Base-by-base conservation (phyloP, 2,113 vertebrate genomes). In the Epinephelus moara region DNA sequence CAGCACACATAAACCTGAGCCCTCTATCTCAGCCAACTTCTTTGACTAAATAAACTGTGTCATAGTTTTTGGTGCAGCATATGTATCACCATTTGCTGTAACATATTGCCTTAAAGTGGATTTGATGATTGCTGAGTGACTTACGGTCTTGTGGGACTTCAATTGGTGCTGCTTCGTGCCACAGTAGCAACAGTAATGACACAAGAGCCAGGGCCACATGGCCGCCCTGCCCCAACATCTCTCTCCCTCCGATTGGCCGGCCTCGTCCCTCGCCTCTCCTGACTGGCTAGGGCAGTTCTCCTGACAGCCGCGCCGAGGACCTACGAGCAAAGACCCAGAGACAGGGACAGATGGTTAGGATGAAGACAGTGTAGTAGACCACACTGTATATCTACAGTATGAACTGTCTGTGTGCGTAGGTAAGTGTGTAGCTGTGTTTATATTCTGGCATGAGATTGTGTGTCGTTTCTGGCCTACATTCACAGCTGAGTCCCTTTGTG, bases 101-200 rank as follows among this genome's bases (percentile, higher is more conserved):
- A 15, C 55, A 59, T 19, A 13, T 19, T 47, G 55, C 10, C 2
- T 49, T 11, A 1, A 53, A n/a, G n/a, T 18, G 37, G 18, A 64
- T 37, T 17, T 61, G 55, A 61, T 66, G n/a, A 70, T 33, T 59
- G 25, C n/a, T 73, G 40, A 23, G 18, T 4, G 13, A 98, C 97
- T 98, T 93, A 98, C 98, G 91, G 47, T 99, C 97, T 92, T 95
- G 94, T 40, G 98, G 98, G 61, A 99, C 97, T 80, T 98, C 96
- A 0, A 99, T 99, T 89, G 96, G 25, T 27, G 90, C 84, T n/a
- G 82, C 80, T 9, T 96, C 85, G 72, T 84, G 91, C 83, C 95
- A 96, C 62, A 97, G 90, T 80, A 91, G 95, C 86, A 97, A 92
- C 53, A 95, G 82, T 2, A 97, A 68, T 12, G 92, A 95, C 47